Conservation (phyloP, 2,113 vertebrate species). For the Myxocyprinus asiaticus region DNA sequence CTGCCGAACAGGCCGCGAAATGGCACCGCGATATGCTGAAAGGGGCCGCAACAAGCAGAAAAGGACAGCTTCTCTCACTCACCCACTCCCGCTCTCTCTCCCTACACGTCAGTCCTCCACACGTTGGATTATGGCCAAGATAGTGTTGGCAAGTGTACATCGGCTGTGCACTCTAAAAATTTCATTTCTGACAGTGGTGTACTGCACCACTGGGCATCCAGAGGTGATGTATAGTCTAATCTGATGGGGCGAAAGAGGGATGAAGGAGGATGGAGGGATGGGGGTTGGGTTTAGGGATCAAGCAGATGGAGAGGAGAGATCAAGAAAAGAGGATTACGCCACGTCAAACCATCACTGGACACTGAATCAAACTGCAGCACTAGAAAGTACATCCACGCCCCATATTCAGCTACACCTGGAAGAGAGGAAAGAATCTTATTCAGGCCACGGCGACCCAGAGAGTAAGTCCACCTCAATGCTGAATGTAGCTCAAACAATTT, state of each 20-base stretch:
- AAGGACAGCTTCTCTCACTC: too few species aligned
- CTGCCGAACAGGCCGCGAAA: too few species aligned
- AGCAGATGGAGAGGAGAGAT: slow-evolving; percentile 59
- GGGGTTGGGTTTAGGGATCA: slow-evolving; percentile 27
- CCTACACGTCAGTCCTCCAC: too few species aligned
- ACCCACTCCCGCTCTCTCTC: too few species aligned
- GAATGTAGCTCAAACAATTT: neutral
- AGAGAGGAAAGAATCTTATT: neutral
- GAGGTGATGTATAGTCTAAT: slow-evolving; percentile 25
- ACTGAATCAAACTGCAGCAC: slow-evolving; percentile 62
- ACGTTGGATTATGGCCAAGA: too few species aligned
- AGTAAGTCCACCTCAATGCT: slow-evolving; percentile 2
- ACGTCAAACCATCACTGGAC: slow-evolving; percentile 74
- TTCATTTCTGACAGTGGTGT: too few species aligned
- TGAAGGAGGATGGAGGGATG: slow-evolving; percentile 11
- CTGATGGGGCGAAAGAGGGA: slow-evolving; percentile 14
- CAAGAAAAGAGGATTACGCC: slow-evolving; percentile 78
- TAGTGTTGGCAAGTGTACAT: too few species aligned
- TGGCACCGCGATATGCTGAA: too few species aligned
- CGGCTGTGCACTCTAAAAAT: too few species aligned
- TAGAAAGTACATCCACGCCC: slow-evolving; percentile 65
- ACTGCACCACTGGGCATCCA: neutral
- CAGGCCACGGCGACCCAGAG: neutral
- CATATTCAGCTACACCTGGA: slow-evolving; percentile 48
- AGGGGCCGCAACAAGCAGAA: too few species aligned